Evolutionary conservation across 2,797 vertebrate species (phyloP), one percentile per base, ranked within the genome.

Genomic region (Halcyon smyrnensis): DNA sequence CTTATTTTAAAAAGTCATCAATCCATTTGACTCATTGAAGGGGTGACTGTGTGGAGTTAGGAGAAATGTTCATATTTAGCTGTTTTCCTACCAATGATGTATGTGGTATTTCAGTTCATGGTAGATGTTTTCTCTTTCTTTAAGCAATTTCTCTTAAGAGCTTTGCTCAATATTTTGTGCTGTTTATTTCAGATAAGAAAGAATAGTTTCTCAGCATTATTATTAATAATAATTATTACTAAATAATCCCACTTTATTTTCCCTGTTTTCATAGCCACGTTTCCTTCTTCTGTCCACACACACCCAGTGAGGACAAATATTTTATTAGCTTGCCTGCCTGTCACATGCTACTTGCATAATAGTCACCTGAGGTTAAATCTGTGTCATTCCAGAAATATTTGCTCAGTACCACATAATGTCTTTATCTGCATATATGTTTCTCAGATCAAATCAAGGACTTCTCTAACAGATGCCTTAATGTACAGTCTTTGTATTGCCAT

Each of bases 81-180:
- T 74, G 12, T 77, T 96, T 89, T 93, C 46, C 50, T 95, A 87
- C 36, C 64, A 71, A 51, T 95, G 54, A 85, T 19, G 83, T 78
- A 84, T 54, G 27, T 53, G 24, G 65, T 87, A 90, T 94, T 96
- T 97, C 96, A 95, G 80, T 89, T 96, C 78, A 75, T 91, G 65
- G 59, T 84, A 94, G 93, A 93, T 90, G 18, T 82, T 95, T 82
- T 39, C 34, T 78, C 37, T 79, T 91, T 89, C 62, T 93, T 34
- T 27, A n/a, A 91, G 53, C 7, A 84, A 39, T 27, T 67, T 77
- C 39, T 15, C 24, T 80, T 77, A 69, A 83, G 25, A 56, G 21
- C 79, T 93, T n/a, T 48, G 45, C 81, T 41, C 13, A 80, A 8
- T 87, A 39, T 77, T 85, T 90, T 80, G 20, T 13, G 27, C 90